Conservation (phyloP, 2,797 vertebrate genomes). For the Somateria mollissima region DNA sequence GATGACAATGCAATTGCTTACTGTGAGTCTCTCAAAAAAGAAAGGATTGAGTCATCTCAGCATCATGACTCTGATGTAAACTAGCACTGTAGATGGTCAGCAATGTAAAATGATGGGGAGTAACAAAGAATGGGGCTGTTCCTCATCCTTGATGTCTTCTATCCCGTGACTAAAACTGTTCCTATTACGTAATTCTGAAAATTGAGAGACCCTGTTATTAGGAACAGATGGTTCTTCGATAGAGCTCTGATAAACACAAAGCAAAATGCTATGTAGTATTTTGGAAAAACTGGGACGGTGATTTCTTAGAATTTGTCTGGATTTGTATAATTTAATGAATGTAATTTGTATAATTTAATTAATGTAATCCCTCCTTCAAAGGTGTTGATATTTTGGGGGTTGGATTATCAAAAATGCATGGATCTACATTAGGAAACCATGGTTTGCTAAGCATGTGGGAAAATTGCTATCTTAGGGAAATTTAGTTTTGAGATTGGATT, state of each 20-base stretch:
- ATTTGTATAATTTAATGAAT: background rate
- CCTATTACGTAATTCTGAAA: background rate
- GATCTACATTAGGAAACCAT: background rate
- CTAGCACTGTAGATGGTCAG: background rate
- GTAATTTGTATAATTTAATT: background rate
- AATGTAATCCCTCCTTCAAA: background rate
- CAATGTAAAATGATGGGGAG: background rate
- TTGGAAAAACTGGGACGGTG: background rate
- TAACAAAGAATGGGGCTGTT: background rate
- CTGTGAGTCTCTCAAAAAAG: background rate
- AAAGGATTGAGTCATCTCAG: background rate
- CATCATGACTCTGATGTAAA: background rate
- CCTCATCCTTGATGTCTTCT: background rate
- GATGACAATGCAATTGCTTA: background rate
- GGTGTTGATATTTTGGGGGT: background rate
- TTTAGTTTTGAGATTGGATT: background rate
- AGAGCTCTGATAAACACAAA: background rate
- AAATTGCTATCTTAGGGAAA: background rate
- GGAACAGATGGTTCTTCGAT: background rate
- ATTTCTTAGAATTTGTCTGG: background rate
- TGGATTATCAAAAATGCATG: background rate
- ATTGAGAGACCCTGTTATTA: background rate
- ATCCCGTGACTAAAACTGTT: background rate
- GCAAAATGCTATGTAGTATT: background rate
- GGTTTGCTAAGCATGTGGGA: background rate